Evolutionary conservation across 2,113 vertebrate species (phyloP).

Genomic region (Merops nubicus): DNA sequence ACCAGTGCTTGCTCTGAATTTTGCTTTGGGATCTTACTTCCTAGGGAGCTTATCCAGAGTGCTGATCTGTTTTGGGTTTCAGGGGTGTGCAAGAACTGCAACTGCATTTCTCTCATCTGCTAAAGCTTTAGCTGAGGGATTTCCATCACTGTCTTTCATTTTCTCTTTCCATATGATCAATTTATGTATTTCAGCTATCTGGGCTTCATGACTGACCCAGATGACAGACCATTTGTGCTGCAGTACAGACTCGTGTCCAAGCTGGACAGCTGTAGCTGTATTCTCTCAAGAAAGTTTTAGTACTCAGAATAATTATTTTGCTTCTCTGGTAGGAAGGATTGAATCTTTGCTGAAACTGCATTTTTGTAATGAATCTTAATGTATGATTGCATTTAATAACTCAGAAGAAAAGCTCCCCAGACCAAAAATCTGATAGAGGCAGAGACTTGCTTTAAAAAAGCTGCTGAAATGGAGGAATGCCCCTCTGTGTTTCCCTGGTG

Average conservation of each 20-base stretch:
- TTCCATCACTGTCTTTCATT: not conserved
- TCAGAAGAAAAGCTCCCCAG: not conserved
- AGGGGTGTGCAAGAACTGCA: too few species aligned
- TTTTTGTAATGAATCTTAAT: not conserved
- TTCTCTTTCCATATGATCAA: not conserved
- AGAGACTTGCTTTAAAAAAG: not conserved
- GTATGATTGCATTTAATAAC: not conserved
- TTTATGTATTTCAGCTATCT: not conserved
- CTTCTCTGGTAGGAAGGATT: not conserved
- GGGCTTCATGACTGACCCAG: not conserved
- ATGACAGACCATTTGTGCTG: too few species aligned
- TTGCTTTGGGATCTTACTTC: not conserved
- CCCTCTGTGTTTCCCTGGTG: not conserved
- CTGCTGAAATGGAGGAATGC: not conserved
- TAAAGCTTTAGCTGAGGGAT: not conserved
- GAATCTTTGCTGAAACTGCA: not conserved
- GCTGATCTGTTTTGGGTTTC: not conserved
- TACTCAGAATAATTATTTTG: not conserved
- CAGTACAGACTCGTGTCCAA: not conserved
- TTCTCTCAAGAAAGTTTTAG: not conserved
- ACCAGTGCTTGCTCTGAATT: not conserved
- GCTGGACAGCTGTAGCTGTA: not conserved
- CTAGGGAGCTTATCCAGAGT: not conserved
- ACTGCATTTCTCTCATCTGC: not conserved
- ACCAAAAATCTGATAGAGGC: fast-evolving